Percentiles rank a stretch among this genome's conserved stretches.
phyloP scores from a whole-genome alignment of 2,888 invertebrate genomes.

The Catocala sponsa region DNA sequence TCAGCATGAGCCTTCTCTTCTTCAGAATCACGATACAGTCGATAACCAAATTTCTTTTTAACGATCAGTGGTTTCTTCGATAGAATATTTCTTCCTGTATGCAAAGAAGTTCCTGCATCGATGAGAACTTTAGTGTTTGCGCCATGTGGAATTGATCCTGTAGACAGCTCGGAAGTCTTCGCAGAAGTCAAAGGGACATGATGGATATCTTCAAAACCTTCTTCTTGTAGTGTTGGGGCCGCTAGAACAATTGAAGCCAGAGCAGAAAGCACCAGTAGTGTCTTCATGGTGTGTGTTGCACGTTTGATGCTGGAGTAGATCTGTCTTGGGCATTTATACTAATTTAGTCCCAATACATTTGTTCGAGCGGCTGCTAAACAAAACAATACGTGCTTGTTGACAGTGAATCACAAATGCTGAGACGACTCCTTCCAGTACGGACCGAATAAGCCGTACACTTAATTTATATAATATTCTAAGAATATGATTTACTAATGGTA shows the following conservation, averaged over 20 bases:
- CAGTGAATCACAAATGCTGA: slow-evolving; percentile 60
- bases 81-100: slow-evolving; percentile 57
- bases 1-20: slow-evolving; percentile 70
- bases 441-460: slow-evolving; percentile 16
- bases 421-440: slow-evolving; percentile 56
- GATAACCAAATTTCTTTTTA: slow-evolving; percentile 73
- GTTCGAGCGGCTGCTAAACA: slow-evolving; percentile 38
- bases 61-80: slow-evolving; percentile 72
- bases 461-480: slow-evolving; percentile 17
- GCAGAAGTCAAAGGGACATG: slow-evolving; percentile 15
- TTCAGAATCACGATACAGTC: slow-evolving; percentile 73
- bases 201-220: slow-evolving; percentile 48
- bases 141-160: slow-evolving; percentile 17
- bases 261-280: slow-evolving; percentile 71
- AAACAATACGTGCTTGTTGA: slow-evolving; percentile 72
- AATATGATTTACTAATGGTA: slow-evolving; percentile 18
- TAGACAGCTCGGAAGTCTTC: slow-evolving; percentile 41
- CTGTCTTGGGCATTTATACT: slow-evolving; percentile 72
- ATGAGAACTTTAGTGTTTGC: slow-evolving; percentile 34
- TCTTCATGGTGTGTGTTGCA: slow-evolving; percentile 75
- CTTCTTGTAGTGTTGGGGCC: slow-evolving; percentile 66
- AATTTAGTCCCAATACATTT: slow-evolving; percentile 48
- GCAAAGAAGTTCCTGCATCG: slow-evolving; percentile 34
- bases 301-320: slow-evolving; percentile 64
- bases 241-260: slow-evolving; percentile 68